These are phyloP conservation scores for Mastacembelus armatus DNA, from an alignment of 2,797 vertebrate genomes.

Conservation along the genomic window DNA sequence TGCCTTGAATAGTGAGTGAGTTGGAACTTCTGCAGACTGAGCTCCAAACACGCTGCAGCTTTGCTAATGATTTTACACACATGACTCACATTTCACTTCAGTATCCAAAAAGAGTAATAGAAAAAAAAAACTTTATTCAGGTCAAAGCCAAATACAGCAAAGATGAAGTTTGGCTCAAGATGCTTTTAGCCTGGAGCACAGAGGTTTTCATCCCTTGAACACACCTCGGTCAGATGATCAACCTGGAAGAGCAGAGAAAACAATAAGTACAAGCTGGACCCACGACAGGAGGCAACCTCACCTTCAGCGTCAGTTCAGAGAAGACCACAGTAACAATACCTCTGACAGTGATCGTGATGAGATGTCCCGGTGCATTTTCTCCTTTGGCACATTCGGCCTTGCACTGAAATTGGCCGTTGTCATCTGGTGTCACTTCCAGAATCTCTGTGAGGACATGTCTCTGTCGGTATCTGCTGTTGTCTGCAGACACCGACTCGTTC, in stretches of 20 bases:
- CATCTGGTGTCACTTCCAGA: not conserved
- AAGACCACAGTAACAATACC: constrained; percentile 28
- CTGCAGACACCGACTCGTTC: constrained; percentile 10
- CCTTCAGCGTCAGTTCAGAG: too few species aligned
- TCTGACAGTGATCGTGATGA: not conserved
- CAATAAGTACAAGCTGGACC: too few species aligned
- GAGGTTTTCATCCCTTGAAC: too few species aligned
- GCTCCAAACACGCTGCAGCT: not conserved
- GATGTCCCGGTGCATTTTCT: constrained; percentile 33
- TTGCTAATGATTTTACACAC: not conserved
- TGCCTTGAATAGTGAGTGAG: too few species aligned
- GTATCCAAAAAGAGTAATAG: too few species aligned
- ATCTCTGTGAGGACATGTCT: constrained; percentile 61
- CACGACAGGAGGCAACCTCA: too few species aligned
- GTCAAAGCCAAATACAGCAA: not conserved
- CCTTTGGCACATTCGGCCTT: not conserved
- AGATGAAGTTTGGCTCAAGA: not conserved
- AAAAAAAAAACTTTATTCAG: not conserved
- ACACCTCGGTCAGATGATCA: not conserved
- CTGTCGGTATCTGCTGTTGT: not conserved
- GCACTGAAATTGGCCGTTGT: constrained; percentile 35
- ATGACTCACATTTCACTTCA: too few species aligned
- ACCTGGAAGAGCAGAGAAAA: constrained; percentile 16
- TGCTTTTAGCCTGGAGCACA: not conserved
- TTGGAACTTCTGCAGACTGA: too few species aligned